Percentiles rank a stretch among this genome's conserved stretches.
phyloP scores from a whole-genome alignment of 2,888 invertebrate species.

The Lathronympha strigana region DNA sequence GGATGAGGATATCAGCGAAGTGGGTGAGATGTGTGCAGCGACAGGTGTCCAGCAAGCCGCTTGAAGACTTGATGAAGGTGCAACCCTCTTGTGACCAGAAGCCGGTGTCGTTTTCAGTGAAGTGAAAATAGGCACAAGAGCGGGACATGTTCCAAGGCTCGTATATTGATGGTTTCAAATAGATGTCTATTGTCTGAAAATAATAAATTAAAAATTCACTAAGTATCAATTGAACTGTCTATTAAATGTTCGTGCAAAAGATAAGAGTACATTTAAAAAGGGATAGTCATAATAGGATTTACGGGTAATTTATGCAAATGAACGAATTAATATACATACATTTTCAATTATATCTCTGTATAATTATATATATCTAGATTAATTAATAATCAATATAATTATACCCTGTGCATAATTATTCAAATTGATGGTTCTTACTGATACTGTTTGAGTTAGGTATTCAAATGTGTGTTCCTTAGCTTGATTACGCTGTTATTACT shows the following conservation, averaged over 20 bases:
- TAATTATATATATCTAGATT: too few species aligned
- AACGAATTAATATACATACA: too few species aligned
- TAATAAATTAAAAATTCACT: conserved; percentile 47
- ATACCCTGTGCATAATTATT: too few species aligned
- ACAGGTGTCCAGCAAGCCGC: conserved; percentile 58
- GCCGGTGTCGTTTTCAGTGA: conserved; percentile 58
- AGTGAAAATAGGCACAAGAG: conserved; percentile 72
- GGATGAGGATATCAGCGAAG: conserved; percentile 66
- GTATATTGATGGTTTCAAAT: conserved; percentile 47
- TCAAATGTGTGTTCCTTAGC: too few species aligned
- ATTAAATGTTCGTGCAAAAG: not conserved
- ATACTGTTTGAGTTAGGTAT: too few species aligned
- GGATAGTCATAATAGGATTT: too few species aligned
- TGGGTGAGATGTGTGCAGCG: conserved; percentile 72
- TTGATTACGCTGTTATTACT: too few species aligned
- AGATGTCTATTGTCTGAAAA: conserved; percentile 53
- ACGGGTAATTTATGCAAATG: too few species aligned
- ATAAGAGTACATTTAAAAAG: not conserved
- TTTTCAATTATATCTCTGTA: too few species aligned
- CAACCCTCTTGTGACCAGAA: conserved; percentile 71
- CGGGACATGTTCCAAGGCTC: conserved; percentile 44
- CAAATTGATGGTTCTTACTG: too few species aligned
- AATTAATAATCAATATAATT: too few species aligned
- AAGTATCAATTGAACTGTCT: not conserved
- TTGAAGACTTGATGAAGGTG: conserved; percentile 48